Evolutionary conservation across 2,113 vertebrate species (phyloP), one percentile per base, ranked within the genome.

Genomic region (Ascaphus truei): DNA sequence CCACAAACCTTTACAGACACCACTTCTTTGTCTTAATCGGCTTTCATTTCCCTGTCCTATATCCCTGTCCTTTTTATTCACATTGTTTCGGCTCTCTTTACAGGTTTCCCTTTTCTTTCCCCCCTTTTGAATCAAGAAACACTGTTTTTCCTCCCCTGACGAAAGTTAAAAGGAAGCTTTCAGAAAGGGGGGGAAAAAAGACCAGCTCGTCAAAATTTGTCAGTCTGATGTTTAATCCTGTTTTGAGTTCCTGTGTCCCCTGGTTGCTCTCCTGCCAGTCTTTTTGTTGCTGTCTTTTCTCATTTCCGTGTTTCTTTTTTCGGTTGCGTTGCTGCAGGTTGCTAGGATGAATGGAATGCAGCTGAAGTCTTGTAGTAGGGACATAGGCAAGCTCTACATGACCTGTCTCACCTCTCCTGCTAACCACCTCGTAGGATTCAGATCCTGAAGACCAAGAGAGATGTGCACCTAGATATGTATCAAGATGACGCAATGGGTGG

Each of bases 321-420:
- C 80, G 80, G 85, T 83, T 90, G 87, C 69, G 77, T 57, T 88
- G 79, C 82, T 75, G 86, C 81, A 85, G 82, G 84, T 85, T 87
- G 88, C 88, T 83, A 90, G 89, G 92, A 80, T 90, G 77, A 63
- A 81, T 85, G 90, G 90, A 95, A 92, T 89, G 92, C 79, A 88
- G 85, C 89, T 85, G 81, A 89, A 93, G 75, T 81, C 88, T 89
- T 90, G 84, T 71, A 83, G 84, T 75, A 81, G 82, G 85, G 84
- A 83, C 81, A 85, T 60, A 57, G 0, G 69, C 5, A 75, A 79
- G 78, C 79, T 87, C 78, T 86, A 79, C 84, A 68, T 72, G 86
- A 78, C 75, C 82, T 77, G 78, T 77, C 65, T 78, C 58, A 23
- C 80, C 78, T 61, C 76, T 56, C 64, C 1, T 11, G 65, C 79